Evolutionary conservation across 2,113 vertebrate species (phyloP), one percentile per base, ranked within the genome.

Genomic region (Silurus glanis): DNA sequence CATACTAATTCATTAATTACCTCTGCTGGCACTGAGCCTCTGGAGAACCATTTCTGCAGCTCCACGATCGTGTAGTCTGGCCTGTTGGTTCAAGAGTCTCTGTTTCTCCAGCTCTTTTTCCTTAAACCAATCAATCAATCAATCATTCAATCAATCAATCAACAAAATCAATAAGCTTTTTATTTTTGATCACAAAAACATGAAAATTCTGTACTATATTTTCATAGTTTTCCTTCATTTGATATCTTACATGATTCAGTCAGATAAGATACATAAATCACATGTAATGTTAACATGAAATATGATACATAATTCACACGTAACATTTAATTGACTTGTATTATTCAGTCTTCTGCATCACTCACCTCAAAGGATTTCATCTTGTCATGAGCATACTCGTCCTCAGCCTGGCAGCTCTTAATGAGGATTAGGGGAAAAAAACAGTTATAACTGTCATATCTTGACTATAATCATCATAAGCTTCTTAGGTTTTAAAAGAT

Each of bases 61-160:
- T 12, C 97, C 97, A 0, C 96, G 96, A 67, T 95, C 93, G 49
- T 98, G 97, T 37, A 99, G 91, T 90, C 97, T 94, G 90, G 97
- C 96, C 95, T 99, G 98, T 82, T 98, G 97, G 93, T 97, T 98
- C 0, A 97, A 93, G 86, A 99, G 93, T 90, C 97, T 97, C 91
- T 99, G 98, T 87, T 99, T 99, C 90, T 97, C 97, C 96, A 98
- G 96, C 93, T 99, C 97, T 86, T 99, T 99, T 92, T 98, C 97
- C 98, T 99, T 92, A 66, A 88, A 83, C 19, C 37, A 83, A 55
- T 81, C 47, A 80, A 58, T 62, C 23, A 55, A 59, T 58, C 14
- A 76, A 62, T 17, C 69, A 17, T 53, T 2, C 49, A 12, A 37
- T 9, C 8, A 17, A 69, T 1, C 13, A 82, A 23, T 6, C 6